A percentile compares a stretch with the other conserved stretches of the same genome.
Conservation (phyloP, 2,888 invertebrate species). For the Caenorhabditis becei region DNA sequence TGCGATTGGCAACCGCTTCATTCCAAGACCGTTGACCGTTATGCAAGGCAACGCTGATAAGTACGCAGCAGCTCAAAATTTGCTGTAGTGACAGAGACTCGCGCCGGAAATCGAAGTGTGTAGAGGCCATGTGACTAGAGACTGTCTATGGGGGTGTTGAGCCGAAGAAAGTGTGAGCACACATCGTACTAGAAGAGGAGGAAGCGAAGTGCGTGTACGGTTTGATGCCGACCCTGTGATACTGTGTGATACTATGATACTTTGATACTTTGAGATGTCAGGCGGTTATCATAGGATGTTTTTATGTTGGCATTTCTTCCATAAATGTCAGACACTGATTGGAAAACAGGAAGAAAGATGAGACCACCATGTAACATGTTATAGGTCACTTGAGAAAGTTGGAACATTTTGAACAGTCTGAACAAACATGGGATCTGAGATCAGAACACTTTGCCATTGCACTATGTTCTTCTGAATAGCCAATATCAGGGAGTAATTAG, state of each 20-base stretch:
- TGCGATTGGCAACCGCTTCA: slow-evolving; percentile 10
- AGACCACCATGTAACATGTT: too few relatives aligned
- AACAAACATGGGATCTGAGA: not conserved
- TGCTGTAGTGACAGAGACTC: not conserved
- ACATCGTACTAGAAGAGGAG: slow-evolving; percentile 20
- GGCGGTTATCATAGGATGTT: slow-evolving; percentile 32
- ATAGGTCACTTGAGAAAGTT: too few relatives aligned
- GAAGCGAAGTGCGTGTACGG: slow-evolving; percentile 1
- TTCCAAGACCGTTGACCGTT: slow-evolving; percentile 33
- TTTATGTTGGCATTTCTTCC: slow-evolving; percentile 10
- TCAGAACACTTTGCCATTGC: not conserved
- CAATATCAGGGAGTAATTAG: slow-evolving; percentile 4
- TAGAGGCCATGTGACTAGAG: slow-evolving; percentile 30
- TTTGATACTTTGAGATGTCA: not conserved
- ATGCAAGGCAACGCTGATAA: slow-evolving; percentile 36
- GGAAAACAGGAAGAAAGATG: not conserved
- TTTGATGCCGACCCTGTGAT: not conserved
- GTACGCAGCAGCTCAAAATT: slow-evolving; percentile 5
- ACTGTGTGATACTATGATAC: slow-evolving; percentile 33
- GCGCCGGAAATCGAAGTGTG: slow-evolving; percentile 28
- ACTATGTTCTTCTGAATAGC: not conserved
- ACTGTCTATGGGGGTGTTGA: slow-evolving; percentile 17
- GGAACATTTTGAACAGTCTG: not conserved
- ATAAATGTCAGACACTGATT: not conserved
- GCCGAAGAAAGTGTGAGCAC: slow-evolving; percentile 22